phyloP scores from a whole-genome alignment of 2,888 invertebrate genomes.

The Emesis castigata region DNA sequence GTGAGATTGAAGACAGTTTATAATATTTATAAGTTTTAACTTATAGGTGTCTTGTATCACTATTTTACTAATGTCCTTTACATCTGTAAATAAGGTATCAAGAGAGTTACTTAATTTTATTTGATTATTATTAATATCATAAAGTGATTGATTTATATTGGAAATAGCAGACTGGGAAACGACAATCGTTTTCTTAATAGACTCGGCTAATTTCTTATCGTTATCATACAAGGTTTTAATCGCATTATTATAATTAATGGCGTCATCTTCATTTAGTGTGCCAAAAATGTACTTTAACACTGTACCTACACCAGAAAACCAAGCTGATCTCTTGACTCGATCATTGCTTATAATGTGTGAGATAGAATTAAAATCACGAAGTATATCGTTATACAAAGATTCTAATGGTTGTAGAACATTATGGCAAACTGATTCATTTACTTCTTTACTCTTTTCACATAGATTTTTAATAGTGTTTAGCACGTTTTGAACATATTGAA shows the following conservation, averaged over 20 bases:
- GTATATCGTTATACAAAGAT: background rate
- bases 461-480: background rate
- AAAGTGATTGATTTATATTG: background rate
- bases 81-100: background rate
- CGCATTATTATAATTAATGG: background rate
- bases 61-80: background rate
- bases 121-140: background rate
- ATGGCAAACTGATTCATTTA: background rate
- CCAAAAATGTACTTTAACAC: background rate
- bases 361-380: background rate
- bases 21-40: background rate
- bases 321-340: background rate
- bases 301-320: background rate
- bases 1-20: background rate
- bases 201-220: background rate
- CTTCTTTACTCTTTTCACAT: background rate
- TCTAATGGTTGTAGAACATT: background rate
- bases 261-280: background rate
- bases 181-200: background rate
- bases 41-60: background rate
- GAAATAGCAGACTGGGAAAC: slow-evolving; percentile 3
- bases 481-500: background rate
- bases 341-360: background rate
- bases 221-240: background rate
- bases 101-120: background rate